These are phyloP conservation scores for Rutilus rutilus DNA, from an alignment of 2,113 vertebrate species.

Conservation along the genomic window DNA sequence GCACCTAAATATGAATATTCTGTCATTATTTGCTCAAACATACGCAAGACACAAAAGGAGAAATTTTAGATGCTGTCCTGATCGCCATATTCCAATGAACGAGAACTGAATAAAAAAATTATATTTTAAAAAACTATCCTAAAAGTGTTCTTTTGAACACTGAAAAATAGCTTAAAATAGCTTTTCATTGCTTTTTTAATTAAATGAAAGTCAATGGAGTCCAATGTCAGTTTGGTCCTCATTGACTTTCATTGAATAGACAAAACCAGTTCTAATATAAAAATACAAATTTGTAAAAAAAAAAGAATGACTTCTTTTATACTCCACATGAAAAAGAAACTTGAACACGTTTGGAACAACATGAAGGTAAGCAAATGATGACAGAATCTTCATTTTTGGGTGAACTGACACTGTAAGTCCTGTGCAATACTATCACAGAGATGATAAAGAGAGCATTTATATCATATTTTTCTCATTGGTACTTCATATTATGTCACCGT, in stretches of 20 bases:
- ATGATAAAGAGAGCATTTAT: background rate
- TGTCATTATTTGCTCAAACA: background rate
- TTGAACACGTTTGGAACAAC: background rate
- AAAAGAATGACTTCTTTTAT: background rate
- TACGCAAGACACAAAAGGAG: background rate
- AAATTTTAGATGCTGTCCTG: background rate
- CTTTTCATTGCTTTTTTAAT: background rate
- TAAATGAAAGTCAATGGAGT: background rate
- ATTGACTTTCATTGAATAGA: background rate
- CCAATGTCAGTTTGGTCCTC: background rate
- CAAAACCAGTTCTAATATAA: background rate
- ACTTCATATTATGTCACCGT: background rate
- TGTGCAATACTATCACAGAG: background rate
- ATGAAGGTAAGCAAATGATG: background rate
- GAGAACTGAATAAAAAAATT: background rate
- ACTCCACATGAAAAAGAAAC: background rate
- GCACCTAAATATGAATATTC: background rate
- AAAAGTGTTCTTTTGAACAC: background rate
- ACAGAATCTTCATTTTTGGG: background rate
- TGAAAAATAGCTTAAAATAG: background rate
- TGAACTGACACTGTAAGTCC: background rate
- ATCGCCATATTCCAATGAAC: background rate
- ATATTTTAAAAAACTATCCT: background rate
- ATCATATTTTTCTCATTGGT: slow-evolving; percentile 11
- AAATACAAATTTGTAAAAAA: background rate